These are phyloP conservation scores for Rutilus rutilus DNA, from an alignment of 2,113 vertebrate species.

Conservation along the genomic window DNA sequence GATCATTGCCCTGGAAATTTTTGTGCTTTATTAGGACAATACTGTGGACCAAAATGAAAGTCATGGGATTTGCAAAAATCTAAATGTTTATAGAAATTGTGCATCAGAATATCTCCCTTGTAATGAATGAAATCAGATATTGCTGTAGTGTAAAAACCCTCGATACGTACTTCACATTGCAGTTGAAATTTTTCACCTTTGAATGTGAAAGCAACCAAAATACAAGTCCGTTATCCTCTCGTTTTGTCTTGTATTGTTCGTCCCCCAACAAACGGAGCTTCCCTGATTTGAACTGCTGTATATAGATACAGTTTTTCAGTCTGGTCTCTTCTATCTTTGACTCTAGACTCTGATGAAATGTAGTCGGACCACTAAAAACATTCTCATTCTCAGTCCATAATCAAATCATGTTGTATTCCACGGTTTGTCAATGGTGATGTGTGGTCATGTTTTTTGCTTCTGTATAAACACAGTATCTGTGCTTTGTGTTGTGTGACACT, in stretches of 20 bases:
- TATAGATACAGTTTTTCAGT: conserved; percentile 1
- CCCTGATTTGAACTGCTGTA: neutral
- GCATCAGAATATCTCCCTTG: neutral
- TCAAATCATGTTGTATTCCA: conserved; percentile 24
- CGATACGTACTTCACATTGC: neutral
- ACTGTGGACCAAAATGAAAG: conserved; percentile 58
- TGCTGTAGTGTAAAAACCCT: neutral
- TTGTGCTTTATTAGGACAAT: conserved; percentile 25
- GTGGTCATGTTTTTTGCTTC: conserved; percentile 47
- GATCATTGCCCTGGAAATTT: conserved; percentile 22
- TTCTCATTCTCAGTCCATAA: conserved; percentile 32
- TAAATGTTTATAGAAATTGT: conserved; percentile 8
- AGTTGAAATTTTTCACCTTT: neutral
- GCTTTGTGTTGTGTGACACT: conserved; percentile 41
- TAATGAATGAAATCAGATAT: neutral
- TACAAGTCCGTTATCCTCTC: neutral
- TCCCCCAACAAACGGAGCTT: neutral
- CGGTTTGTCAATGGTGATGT: conserved; percentile 48
- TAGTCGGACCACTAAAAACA: conserved; percentile 26
- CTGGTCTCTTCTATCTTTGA: conserved; percentile 8
- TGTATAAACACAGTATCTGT: conserved; percentile 48
- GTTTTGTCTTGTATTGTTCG: neutral
- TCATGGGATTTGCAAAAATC: neutral
- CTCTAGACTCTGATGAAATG: conserved; percentile 9
- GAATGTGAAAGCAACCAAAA: conserved; percentile 1